Conservation (phyloP, 2,888 invertebrate species). For the Troilus luridus region DNA sequence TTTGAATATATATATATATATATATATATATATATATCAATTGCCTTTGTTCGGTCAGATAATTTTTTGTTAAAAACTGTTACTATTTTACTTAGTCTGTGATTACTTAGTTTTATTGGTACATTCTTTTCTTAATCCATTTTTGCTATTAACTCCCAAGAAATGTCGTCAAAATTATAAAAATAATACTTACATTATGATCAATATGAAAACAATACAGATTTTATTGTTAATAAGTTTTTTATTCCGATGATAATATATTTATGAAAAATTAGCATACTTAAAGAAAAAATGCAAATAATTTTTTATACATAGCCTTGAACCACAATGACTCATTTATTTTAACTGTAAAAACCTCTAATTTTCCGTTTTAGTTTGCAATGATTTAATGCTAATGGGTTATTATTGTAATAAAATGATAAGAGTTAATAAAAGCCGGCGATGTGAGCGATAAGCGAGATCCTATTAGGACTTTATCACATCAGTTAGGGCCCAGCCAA, state of each 20-base stretch:
- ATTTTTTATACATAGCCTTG: neutral
- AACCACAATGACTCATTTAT: neutral
- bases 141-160: too few relatives aligned
- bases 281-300: neutral
- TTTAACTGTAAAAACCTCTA: neutral
- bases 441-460: neutral
- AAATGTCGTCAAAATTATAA: too few relatives aligned
- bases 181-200: too few relatives aligned
- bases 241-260: neutral
- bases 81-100: too few relatives aligned
- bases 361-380: neutral
- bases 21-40: too few relatives aligned
- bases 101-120: too few relatives aligned
- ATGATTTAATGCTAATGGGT: neutral
- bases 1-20: too few relatives aligned
- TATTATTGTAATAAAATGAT: conserved; percentile 19
- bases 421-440: neutral
- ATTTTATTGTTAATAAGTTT: neutral
- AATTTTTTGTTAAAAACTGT: too few relatives aligned
- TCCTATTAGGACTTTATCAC: conserved; percentile 1
- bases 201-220: neutral
- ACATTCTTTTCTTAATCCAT: too few relatives aligned
- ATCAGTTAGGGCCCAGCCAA: neutral
- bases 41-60: too few relatives aligned
- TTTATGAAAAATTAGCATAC: neutral